phyloP scores from a whole-genome alignment of 1,140 invertebrate genomes.

The Drosophila bocqueti region DNA sequence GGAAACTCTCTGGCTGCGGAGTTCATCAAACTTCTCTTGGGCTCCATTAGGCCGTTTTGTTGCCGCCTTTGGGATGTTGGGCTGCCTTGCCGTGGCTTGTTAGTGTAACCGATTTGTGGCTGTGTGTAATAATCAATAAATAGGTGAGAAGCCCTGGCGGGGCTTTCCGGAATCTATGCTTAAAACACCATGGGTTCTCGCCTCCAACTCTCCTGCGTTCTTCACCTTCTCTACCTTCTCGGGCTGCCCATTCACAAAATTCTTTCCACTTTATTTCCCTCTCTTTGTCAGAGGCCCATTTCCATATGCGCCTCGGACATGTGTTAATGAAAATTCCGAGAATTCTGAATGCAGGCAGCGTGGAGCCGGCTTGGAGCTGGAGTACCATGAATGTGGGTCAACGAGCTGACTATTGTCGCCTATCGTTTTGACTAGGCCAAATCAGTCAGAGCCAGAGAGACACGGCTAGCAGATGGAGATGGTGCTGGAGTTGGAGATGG shows the following conservation, averaged over 20 bases:
- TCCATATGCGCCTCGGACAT: conserved; percentile 67
- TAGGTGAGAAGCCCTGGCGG: conserved; percentile 69
- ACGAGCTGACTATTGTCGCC: conserved; percentile 75
- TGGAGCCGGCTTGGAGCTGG: conserved; percentile 23
- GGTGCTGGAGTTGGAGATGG: not conserved
- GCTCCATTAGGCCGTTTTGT: conserved; percentile 26
- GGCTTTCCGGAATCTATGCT: conserved; percentile 29
- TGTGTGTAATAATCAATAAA: conserved; percentile 65
- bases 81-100: conserved; percentile 57
- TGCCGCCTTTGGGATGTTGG: not conserved
- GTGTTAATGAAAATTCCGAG: conserved; percentile 83
- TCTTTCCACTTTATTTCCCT: conserved; percentile 48
- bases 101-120: conserved; percentile 73
- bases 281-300: conserved; percentile 53
- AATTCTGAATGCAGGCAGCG: conserved; percentile 55
- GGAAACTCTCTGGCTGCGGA: conserved; percentile 55
- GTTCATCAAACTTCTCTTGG: conserved; percentile 69
- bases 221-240: not conserved
- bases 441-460: conserved; percentile 60
- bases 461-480: conserved; percentile 6
- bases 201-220: not conserved
- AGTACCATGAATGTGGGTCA: conserved; percentile 71
- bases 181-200: conserved; percentile 31
- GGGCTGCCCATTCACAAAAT: conserved; percentile 68
- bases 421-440: conserved; percentile 75